Evolutionary conservation across 2,797 vertebrate genomes (phyloP), one percentile per base, ranked within the genome.

Genomic region (Hoplostethus atlanticus): DNA sequence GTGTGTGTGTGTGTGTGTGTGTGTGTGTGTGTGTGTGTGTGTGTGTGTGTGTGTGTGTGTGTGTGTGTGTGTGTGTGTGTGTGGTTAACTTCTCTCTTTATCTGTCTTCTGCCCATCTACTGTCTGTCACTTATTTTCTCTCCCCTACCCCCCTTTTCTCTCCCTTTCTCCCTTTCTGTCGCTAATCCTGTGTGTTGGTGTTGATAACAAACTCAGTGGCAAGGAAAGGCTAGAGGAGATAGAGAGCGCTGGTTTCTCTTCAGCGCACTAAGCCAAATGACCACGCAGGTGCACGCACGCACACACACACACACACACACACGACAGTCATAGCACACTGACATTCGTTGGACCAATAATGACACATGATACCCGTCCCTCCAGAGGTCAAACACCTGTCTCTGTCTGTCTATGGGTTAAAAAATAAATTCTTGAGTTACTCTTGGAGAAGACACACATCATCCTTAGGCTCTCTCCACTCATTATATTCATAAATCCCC

Each of bases 391-490:
- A 82, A 86, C 79, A 87, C 68, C 80, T 76, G 83, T 89, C 85
- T 80, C 65, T 28, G 72, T 83, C 86, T 79, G 87, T 88, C 85
- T 83, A 62, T 60, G 77, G 86, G 86, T 92, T 90, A 87, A 85
- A 92, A 92, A 90, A 92, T 90, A 77, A 91, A 92, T 90, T 91
- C 91, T 85, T 90, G 87, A 92, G 90, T 90, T 88, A 91, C 89
- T 90, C 81, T 78, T 78, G 68, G 85, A 76, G 72, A 72, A 84
- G 84, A 86, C 87, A 77, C 81, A 86, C 88, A 86, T 89, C 90
- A 78, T 90, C 87, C 88, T 75, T 56, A 47, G 91, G 90, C 89
- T 89, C 80, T 71, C 83, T 71, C 67, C 25, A 59, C 87, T 92
- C 84, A 91, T 92, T 91, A 91, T 89, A 88, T 88, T 90, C 82